Evolutionary conservation across 2,797 vertebrate species (phyloP).

Genomic region (Zalophus californianus): DNA sequence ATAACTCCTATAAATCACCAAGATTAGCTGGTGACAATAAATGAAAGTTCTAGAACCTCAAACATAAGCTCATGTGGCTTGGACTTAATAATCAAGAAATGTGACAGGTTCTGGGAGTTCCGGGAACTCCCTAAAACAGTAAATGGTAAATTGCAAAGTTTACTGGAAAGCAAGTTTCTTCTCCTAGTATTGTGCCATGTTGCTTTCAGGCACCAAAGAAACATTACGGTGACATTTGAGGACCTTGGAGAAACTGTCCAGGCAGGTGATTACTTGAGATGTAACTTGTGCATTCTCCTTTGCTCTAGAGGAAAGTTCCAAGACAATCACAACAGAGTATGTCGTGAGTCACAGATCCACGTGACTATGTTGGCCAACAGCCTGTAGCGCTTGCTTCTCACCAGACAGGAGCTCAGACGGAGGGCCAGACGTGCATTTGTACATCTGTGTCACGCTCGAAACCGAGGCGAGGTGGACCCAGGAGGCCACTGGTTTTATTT

Average conservation of each 20-base stretch:
- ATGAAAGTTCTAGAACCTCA: not conserved
- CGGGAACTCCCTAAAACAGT: not conserved
- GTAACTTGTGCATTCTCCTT: not conserved
- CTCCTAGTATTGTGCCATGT: not conserved
- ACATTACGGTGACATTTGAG: not conserved
- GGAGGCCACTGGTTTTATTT: not conserved
- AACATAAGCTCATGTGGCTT: not conserved
- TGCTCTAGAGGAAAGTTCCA: not conserved
- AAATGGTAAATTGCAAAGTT: fast-evolving
- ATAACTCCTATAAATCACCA: too few species aligned
- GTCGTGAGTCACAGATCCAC: not conserved
- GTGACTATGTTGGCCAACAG: fast-evolving
- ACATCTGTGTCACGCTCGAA: too few species aligned
- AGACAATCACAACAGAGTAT: not conserved
- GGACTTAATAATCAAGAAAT: not conserved
- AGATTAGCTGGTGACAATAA: too few species aligned
- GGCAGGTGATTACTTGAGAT: not conserved
- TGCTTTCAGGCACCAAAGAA: not conserved
- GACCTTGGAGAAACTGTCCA: not conserved
- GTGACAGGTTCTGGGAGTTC: not conserved
- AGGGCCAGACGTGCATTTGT: fast-evolving
- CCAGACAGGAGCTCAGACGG: too few species aligned
- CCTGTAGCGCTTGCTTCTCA: not conserved
- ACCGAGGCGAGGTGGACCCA: fast-evolving
- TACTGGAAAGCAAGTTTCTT: not conserved